Conservation (phyloP, 2,888 invertebrate genomes). For the Schrankia costaestrigalis region DNA sequence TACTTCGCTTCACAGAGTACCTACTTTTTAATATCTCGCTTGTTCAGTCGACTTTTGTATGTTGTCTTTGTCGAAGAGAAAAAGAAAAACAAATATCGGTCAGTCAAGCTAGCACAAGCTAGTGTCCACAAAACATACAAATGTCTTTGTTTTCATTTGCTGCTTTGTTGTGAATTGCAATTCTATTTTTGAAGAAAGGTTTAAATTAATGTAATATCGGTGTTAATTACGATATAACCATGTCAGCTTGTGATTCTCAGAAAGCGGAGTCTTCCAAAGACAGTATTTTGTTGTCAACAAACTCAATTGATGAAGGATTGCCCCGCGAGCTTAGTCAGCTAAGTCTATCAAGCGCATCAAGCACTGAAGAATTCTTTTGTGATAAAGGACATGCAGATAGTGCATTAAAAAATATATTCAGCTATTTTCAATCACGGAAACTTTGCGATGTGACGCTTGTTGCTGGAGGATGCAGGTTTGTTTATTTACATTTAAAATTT, state of each 20-base stretch:
- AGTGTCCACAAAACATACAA: no score
- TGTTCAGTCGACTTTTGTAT: no score
- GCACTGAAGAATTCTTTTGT: slow-evolving; percentile 89
- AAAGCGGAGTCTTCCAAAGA: slow-evolving; percentile 68
- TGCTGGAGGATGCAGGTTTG: slow-evolving; percentile 86
- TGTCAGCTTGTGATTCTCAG: slow-evolving; percentile 68
- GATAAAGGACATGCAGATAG: slow-evolving; percentile 90
- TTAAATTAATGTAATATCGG: background rate
- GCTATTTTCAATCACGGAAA: slow-evolving; percentile 89
- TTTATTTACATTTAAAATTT: slow-evolving; percentile 19
- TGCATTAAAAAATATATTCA: slow-evolving; percentile 90
- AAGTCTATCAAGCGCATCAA: slow-evolving; percentile 83
- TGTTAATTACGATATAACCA: slow-evolving; percentile 31
- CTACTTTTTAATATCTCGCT: no score
- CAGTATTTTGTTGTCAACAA: slow-evolving; percentile 63
- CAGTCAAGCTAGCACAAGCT: no score
- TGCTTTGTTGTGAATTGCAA: slow-evolving; percentile 28
- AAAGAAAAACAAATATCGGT: no score
- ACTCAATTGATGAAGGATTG: slow-evolving; percentile 79
- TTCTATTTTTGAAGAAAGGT: slow-evolving; percentile 9
- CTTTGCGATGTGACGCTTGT: slow-evolving; percentile 93
- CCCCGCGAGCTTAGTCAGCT: slow-evolving; percentile 85
- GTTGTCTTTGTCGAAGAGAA: slow-evolving; percentile 12
- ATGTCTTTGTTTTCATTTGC: slow-evolving; percentile 52
- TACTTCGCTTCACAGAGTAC: no score